These are phyloP conservation scores for Anolis apletophallus DNA, from an alignment of 2,797 vertebrate species.

Conservation along the genomic window DNA sequence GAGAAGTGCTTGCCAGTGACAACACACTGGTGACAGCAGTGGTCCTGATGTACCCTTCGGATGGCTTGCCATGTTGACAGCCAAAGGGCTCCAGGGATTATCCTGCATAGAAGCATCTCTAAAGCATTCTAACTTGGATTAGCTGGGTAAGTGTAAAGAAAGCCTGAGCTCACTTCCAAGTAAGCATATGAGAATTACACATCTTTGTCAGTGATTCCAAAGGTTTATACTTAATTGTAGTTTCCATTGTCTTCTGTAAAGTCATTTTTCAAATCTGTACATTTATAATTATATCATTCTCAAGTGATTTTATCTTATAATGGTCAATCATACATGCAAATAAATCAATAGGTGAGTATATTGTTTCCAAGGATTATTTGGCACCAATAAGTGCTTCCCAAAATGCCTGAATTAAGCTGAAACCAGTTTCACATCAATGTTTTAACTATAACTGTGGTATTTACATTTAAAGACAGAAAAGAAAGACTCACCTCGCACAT, in stretches of 20 bases:
- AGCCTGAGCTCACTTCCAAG: neutral
- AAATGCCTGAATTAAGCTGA: neutral
- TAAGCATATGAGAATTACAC: constrained; percentile 6
- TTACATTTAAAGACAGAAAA: constrained; percentile 16
- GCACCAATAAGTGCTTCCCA: neutral
- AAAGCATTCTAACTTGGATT: too few relatives aligned
- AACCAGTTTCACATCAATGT: neutral
- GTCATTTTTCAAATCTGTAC: neutral
- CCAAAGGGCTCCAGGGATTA: too few relatives aligned
- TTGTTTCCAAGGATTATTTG: neutral
- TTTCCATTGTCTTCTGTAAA: neutral
- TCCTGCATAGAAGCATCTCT: too few relatives aligned
- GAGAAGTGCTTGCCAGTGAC: too few relatives aligned
- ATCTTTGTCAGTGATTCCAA: neutral
- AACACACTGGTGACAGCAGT: too few relatives aligned
- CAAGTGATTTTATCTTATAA: neutral
- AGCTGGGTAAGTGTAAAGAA: too few relatives aligned
- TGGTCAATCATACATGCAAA: neutral
- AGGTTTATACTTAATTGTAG: neutral
- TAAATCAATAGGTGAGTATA: neutral
- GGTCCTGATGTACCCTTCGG: too few relatives aligned
- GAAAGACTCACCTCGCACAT: constrained; percentile 90
- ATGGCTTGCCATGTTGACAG: too few relatives aligned
- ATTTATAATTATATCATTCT: neutral
- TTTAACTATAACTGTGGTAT: neutral